A percentile compares a stretch with the other conserved stretches of the same genome.
Conservation (phyloP, 2,888 invertebrate species). For the Cheilosia variabilis region DNA sequence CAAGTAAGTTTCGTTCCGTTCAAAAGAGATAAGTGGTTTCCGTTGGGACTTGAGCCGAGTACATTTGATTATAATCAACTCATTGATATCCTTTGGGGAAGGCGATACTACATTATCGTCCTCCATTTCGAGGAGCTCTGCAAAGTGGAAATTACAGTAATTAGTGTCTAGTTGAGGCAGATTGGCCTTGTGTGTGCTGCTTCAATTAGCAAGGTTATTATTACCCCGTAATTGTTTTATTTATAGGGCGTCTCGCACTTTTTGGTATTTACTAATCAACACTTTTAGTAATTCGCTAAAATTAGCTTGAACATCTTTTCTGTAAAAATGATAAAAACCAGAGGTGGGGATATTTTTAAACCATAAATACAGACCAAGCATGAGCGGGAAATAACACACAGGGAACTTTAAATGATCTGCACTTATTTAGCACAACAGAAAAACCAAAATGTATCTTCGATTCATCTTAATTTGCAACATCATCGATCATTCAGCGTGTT, state of each 20-base stretch:
- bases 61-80: constrained; percentile 47
- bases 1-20: not conserved
- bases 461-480: constrained; percentile 7
- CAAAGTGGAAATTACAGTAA: not conserved
- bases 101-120: not conserved
- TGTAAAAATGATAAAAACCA: not conserved
- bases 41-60: constrained; percentile 38
- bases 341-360: not conserved
- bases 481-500: not conserved
- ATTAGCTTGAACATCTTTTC: constrained; percentile 3
- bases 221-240: not conserved
- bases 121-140: not conserved
- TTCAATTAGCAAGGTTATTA: not conserved
- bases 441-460: constrained; percentile 12
- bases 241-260: not conserved
- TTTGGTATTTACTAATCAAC: not conserved
- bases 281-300: not conserved
- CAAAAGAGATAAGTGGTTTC: constrained; percentile 38
- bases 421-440: not conserved
- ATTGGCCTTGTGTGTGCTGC: not conserved
- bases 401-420: constrained; percentile 1
- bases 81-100: constrained; percentile 13
- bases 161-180: not conserved
- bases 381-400: not conserved
- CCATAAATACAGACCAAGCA: not conserved